Conservation (phyloP, 2,888 invertebrate genomes). For the Desoria tigrina region DNA sequence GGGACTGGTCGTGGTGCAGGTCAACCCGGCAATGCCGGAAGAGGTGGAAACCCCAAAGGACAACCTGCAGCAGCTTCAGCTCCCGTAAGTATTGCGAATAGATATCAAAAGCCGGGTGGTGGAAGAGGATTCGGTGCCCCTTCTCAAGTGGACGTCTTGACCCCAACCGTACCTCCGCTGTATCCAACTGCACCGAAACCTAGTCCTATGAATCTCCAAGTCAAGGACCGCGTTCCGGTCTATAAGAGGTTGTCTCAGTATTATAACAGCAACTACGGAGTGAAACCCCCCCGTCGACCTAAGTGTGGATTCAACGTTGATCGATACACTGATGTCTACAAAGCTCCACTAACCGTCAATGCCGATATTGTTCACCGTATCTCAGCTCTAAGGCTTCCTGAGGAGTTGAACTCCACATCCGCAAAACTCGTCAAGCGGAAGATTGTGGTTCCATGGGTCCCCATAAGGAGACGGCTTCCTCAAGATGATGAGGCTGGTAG, state of each 20-base stretch:
- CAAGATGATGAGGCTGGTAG: too few relatives aligned
- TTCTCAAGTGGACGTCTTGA: conserved; percentile 21
- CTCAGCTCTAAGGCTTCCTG: conserved; percentile 21
- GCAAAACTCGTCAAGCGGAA: not conserved
- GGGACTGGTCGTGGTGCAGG: too few relatives aligned
- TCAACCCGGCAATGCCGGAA: too few relatives aligned
- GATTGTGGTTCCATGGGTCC: not conserved
- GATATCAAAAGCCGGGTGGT: conserved; percentile 11
- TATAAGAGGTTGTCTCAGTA: conserved; percentile 38
- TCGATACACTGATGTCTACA: conserved; percentile 59
- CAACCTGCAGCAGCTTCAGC: not conserved
- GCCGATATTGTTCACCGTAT: conserved; percentile 42
- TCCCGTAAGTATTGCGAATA: not conserved
- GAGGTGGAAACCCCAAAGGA: too few relatives aligned
- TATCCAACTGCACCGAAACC: conserved; percentile 40
- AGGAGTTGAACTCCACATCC: conserved; percentile 16
- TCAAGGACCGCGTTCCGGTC: conserved; percentile 20
- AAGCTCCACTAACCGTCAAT: conserved; percentile 54
- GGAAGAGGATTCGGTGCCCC: conserved; percentile 14
- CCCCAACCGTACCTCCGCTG: conserved; percentile 36
- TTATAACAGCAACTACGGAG: conserved; percentile 40
- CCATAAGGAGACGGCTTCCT: conserved; percentile 35
- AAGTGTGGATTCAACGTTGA: conserved; percentile 53
- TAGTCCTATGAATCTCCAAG: conserved; percentile 22
- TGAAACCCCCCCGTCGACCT: conserved; percentile 7